Conservation (phyloP, 1,140 invertebrate genomes). For the Zaprionus vittiger region DNA sequence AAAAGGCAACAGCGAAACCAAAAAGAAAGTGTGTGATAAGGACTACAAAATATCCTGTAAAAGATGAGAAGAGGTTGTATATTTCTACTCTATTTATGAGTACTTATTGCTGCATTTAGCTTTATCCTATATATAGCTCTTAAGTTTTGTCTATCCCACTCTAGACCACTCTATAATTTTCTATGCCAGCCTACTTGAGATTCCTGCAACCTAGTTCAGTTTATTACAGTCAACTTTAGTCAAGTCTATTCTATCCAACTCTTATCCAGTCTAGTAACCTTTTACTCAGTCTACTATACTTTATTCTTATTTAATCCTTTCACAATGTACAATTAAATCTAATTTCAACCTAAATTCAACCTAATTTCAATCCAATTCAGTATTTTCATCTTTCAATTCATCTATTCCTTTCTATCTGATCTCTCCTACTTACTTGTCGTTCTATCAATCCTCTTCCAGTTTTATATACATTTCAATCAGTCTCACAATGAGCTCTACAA, state of each 20-base stretch:
- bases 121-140: neutral
- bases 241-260: neutral
- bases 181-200: too few relatives aligned
- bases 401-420: neutral
- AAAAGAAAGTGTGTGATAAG: neutral
- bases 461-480: neutral
- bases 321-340: neutral
- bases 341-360: too few relatives aligned
- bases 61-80: neutral
- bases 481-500: neutral
- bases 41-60: slow-evolving; percentile 20
- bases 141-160: neutral
- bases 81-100: neutral
- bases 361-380: too few relatives aligned
- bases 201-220: too few relatives aligned
- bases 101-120: neutral
- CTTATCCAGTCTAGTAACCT: neutral
- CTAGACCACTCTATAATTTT: too few relatives aligned
- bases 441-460: neutral
- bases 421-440: neutral
- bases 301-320: neutral
- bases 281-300: neutral
- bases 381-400: too few relatives aligned
- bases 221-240: neutral
- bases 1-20: slow-evolving; percentile 50